These are phyloP conservation scores for Trissolcus japonicus DNA, from an alignment of 2,888 invertebrate genomes.

Conservation along the genomic window DNA sequence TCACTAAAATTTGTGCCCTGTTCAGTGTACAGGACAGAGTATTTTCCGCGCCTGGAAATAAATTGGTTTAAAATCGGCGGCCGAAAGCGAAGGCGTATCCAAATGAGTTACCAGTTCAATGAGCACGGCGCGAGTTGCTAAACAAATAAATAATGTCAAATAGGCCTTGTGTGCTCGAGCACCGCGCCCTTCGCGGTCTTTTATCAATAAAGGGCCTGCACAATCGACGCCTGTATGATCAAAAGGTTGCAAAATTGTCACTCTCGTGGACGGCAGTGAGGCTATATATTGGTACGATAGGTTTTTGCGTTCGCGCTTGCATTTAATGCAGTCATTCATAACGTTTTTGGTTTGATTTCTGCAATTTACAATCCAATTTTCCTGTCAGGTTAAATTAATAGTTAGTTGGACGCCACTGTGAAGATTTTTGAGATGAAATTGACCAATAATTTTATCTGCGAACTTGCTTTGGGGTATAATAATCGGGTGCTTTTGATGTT, in stretches of 20 bases:
- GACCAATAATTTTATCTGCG: neutral
- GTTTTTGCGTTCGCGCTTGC: neutral
- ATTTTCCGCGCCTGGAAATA: too few species aligned
- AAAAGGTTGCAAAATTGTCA: neutral
- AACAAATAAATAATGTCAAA: too few species aligned
- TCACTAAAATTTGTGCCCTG: too few species aligned
- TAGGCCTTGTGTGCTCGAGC: neutral
- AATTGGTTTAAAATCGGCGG: too few species aligned
- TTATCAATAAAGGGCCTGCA: neutral
- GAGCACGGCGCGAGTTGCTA: too few species aligned
- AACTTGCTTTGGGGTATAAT: neutral
- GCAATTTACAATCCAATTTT: neutral
- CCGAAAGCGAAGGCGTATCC: too few species aligned
- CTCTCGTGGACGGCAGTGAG: too few species aligned
- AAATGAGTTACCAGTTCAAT: too few species aligned
- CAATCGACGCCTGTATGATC: neutral
- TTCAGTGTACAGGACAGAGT: too few species aligned
- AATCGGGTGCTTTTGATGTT: slow-evolving; percentile 8
- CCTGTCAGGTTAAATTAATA: neutral
- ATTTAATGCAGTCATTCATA: neutral
- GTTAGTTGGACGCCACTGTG: slow-evolving; percentile 4
- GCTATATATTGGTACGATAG: neutral
- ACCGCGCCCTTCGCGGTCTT: neutral
- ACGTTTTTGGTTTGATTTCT: neutral
- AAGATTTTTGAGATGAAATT: neutral